These are phyloP conservation scores for Bombus sibiricus DNA, from an alignment of 1,140 invertebrate genomes.

Conservation along the genomic window DNA sequence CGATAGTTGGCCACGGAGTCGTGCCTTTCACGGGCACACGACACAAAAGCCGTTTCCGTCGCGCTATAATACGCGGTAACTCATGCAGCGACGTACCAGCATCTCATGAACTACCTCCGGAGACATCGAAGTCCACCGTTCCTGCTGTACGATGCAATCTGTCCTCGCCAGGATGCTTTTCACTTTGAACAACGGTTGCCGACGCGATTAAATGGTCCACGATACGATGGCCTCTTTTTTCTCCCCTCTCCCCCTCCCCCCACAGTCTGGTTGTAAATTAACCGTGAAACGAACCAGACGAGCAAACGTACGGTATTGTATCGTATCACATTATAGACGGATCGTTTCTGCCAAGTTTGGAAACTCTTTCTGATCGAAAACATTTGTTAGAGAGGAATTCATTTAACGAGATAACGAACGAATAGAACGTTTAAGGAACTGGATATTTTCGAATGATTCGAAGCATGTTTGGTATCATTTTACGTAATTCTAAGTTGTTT, in stretches of 20 bases:
- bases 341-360: background rate
- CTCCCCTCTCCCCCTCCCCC: background rate
- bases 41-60: conserved; percentile 54
- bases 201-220: conserved; percentile 15
- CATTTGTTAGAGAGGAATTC: background rate
- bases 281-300: background rate
- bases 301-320: background rate
- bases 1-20: conserved; percentile 28
- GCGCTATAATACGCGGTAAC: conserved; percentile 47
- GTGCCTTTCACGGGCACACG: conserved; percentile 46
- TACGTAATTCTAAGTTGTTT: background rate
- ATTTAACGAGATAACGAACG: background rate
- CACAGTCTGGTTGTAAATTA: background rate
- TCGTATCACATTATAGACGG: background rate
- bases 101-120: conserved; percentile 21
- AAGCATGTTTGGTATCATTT: background rate
- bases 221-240: background rate
- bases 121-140: background rate
- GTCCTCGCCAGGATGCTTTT: background rate
- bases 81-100: conserved; percentile 30
- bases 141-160: background rate
- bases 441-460: background rate
- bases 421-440: background rate
- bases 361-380: background rate
- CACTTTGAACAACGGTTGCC: background rate